Percentiles rank a stretch among this genome's conserved stretches.
Conservation (phyloP, 2,888 invertebrate species). For the Spatulosminthurus flaviceps region DNA sequence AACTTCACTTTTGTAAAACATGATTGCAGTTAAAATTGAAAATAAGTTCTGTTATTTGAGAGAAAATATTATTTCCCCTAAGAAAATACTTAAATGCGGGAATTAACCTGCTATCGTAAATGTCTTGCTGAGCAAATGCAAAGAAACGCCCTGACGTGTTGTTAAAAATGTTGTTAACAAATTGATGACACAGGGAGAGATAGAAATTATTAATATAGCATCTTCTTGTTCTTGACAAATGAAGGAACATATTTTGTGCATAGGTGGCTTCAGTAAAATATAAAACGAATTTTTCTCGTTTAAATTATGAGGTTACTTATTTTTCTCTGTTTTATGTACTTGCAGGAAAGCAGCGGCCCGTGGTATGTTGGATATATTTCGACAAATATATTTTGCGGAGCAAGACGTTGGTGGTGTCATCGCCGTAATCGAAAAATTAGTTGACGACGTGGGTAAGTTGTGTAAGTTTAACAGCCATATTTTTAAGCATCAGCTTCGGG, state of each 20-base stretch:
- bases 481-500: constrained; percentile 9
- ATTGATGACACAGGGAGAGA: no score
- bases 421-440: constrained; percentile 61
- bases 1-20: not conserved
- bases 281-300: no score
- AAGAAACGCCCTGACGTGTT: no score
- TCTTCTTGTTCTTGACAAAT: no score
- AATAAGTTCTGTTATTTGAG: not conserved
- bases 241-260: no score
- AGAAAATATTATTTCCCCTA: no score
- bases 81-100: no score
- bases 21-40: not conserved
- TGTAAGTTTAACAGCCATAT: constrained; percentile 8
- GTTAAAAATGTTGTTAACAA: no score
- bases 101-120: no score
- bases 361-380: constrained; percentile 60
- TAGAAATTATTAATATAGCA: no score
- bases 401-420: constrained; percentile 59
- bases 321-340: constrained; percentile 25
- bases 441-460: constrained; percentile 61
- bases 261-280: no score
- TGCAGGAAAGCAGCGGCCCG: constrained; percentile 62
- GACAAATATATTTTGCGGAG: constrained; percentile 59
- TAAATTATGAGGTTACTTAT: not conserved
- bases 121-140: no score